Evolutionary conservation across 2,888 invertebrate genomes (phyloP), one percentile per base, ranked within the genome.

Genomic region (Acanthosoma haemorrhoidale): DNA sequence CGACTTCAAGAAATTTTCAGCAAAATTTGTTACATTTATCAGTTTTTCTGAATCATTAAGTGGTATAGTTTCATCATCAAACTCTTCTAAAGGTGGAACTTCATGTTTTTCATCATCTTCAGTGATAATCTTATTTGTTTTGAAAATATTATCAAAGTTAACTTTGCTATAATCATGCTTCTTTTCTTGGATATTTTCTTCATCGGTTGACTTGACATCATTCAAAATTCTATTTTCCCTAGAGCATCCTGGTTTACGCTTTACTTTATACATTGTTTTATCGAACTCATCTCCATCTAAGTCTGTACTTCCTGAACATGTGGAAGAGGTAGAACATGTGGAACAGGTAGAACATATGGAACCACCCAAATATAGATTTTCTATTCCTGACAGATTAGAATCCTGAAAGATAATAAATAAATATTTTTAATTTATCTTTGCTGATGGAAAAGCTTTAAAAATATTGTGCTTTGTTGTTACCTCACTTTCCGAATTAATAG

Each of bases 271-370:
- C 51, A n/a, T 18, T n/a, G 34, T 61, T 21, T 61, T 61, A n/a
- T 2, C 9, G n/a, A 2, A 16, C 21, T 61, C 61, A 61, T 61
- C 2, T n/a, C 61, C 61, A 61, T 36, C 36, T 21, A 61, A 61
- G 21, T 61, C 61, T 21, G 61, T 61, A 61, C 61, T 61, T 61
- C 61, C 61, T 36, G 61, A 61, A 21, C 61, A 61, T 11, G 61
- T 61, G 8, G 41, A 41, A 13, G n/a, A 41, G n/a, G 16, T 5
- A 41, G 41, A 41, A 41, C n/a, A n/a, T 41, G 4, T 16, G 13
- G 41, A 15, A 13, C 41, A 15, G 4, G 5, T 13, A 8, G 61
- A 36, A 21, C 36, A 34, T 38, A 21, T 21, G 15, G 61, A 61
- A 25, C 18, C 36, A n/a, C 13, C n/a, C 4, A 15, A n/a, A 13